Conservation (phyloP, 2,113 vertebrate species). For the Notiomystis cincta region DNA sequence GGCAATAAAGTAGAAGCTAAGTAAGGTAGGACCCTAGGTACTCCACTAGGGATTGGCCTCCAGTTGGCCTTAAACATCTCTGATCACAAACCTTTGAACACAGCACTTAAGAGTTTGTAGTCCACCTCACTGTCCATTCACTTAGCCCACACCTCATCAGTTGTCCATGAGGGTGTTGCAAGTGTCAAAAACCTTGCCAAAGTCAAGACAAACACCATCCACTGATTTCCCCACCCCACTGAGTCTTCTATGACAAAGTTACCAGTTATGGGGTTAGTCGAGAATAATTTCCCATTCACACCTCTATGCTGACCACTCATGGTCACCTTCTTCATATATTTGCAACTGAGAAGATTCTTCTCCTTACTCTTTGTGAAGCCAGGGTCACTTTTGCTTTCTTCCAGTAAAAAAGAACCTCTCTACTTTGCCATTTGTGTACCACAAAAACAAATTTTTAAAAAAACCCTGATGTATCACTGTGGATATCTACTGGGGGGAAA, state of each 20-base stretch:
- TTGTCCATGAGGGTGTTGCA: background rate
- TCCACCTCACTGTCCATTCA: background rate
- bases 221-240: background rate
- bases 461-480: background rate
- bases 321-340: background rate
- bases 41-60: background rate
- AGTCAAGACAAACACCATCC: background rate
- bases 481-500: background rate
- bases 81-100: background rate
- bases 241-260: background rate
- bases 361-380: background rate
- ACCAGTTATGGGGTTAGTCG: background rate
- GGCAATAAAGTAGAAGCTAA: background rate
- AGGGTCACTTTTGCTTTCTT: background rate
- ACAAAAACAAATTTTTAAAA: background rate
- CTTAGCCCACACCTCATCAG: background rate
- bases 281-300: background rate
- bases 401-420: background rate
- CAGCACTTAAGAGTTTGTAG: background rate
- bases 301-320: background rate
- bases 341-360: background rate
- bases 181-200: background rate
- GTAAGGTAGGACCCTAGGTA: background rate
- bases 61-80: background rate
- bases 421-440: background rate